Conservation (phyloP, 1,140 invertebrate genomes). For the Teleopsis dalmanni region DNA sequence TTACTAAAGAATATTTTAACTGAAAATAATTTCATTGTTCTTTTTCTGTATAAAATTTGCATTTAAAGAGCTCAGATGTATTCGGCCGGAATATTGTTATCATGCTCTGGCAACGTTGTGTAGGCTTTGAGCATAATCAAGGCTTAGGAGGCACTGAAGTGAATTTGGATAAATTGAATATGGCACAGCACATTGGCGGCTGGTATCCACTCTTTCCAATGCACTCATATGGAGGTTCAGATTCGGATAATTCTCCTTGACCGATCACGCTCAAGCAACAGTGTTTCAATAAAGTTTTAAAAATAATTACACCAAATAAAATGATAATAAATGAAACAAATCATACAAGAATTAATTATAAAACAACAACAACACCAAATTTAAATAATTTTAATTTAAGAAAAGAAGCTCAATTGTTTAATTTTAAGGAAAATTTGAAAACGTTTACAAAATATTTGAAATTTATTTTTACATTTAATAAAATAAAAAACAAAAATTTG, state of each 20-base stretch:
- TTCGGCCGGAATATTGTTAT: conserved; percentile 76
- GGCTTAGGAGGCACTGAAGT: conserved; percentile 80
- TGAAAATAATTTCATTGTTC: not conserved
- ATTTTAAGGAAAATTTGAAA: too few species aligned
- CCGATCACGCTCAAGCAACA: conserved; percentile 19
- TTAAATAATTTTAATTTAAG: too few species aligned
- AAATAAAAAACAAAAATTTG: too few species aligned
- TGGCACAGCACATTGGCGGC: conserved; percentile 66
- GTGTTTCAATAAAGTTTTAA: conserved; percentile 7
- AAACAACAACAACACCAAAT: conserved; percentile 8
- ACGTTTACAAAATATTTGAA: too few species aligned
- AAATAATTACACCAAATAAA: conserved; percentile 4
- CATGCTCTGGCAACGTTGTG: conserved; percentile 79
- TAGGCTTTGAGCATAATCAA: conserved; percentile 76
- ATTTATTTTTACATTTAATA: too few species aligned
- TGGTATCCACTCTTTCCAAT: conserved; percentile 85
- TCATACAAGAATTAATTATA: not conserved
- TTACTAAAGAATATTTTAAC: not conserved
- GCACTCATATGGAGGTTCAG: conserved; percentile 54
- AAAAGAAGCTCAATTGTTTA: too few species aligned
- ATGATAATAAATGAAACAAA: conserved; percentile 5
- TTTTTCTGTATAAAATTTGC: too few species aligned
- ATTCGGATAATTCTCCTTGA: conserved; percentile 63
- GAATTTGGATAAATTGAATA: conserved; percentile 64
- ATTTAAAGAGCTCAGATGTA: conserved; percentile 62